Evolutionary conservation across 37 sponge, comb jelly and placozoan species (phyloP).

Genomic region (Hexactinellida sp.): DNA sequence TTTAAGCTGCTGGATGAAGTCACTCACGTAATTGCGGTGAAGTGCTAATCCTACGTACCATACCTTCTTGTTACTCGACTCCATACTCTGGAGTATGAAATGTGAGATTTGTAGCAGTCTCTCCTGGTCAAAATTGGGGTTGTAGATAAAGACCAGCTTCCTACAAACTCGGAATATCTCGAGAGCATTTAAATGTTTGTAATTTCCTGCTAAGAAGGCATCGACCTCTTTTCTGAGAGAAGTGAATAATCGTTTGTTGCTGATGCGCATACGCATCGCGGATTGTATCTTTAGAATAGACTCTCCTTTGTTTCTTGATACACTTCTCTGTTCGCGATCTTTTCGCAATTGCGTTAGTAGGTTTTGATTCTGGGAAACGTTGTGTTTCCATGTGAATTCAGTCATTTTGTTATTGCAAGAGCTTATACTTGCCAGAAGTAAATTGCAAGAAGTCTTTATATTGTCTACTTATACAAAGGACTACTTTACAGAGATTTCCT

Average conservation of each 20-base stretch:
- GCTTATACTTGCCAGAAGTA: too few species aligned
- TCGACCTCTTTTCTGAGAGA: not conserved
- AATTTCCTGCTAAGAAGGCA: not conserved
- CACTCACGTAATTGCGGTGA: not conserved
- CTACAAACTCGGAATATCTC: not conserved
- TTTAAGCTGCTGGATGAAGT: not conserved
- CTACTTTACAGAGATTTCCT: too few species aligned
- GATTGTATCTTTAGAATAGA: not conserved
- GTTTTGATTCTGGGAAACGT: not conserved
- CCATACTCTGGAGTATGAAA: slow-evolving; percentile 4
- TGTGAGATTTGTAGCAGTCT: not conserved
- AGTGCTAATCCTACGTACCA: slow-evolving; percentile 11
- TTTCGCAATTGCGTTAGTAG: not conserved
- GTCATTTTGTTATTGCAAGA: too few species aligned
- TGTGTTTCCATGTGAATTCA: not conserved
- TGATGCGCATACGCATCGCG: not conserved
- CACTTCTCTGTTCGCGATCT: not conserved
- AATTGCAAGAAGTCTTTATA: too few species aligned
- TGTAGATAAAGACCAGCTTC: not conserved
- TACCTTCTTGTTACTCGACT: not conserved
- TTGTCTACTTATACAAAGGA: too few species aligned
- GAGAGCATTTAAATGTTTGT: slow-evolving; percentile 1
- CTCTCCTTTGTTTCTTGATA: not conserved
- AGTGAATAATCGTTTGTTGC: not conserved
- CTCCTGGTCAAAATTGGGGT: not conserved